Evolutionary conservation across 64 coral and sea anemone genomes (phyloP).

Genomic region (Trachythela sp.): DNA sequence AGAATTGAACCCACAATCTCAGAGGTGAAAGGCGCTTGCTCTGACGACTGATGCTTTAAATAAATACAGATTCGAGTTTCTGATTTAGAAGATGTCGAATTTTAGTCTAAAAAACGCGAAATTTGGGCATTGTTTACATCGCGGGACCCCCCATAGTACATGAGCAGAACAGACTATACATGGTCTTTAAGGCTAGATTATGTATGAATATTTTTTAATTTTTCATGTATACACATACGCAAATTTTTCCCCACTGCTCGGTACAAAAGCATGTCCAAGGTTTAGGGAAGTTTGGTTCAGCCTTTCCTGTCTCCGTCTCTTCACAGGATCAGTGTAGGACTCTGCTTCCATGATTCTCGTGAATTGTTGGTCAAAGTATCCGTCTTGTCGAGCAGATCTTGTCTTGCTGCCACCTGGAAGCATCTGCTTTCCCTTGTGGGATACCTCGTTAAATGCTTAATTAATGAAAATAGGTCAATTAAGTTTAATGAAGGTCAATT

Average conservation of each 20-base stretch:
- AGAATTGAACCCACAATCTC: no score
- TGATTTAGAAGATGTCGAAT: no score
- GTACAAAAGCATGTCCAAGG: constrained; percentile 97
- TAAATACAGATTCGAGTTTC: no score
- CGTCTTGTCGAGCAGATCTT: constrained; percentile 64
- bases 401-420: constrained; percentile 90
- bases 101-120: no score
- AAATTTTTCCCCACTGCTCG: constrained; percentile 80
- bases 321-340: constrained; percentile 74
- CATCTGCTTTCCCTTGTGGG: constrained; percentile 97
- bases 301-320: constrained; percentile 66
- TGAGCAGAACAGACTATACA: no score
- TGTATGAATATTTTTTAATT: not conserved
- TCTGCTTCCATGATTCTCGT: constrained; percentile 89
- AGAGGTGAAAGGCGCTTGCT: no score
- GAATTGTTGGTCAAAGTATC: constrained; percentile 96
- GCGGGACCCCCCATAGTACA: no score
- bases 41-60: no score
- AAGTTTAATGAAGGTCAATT: not conserved
- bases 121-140: no score
- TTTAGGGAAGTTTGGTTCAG: constrained; percentile 71
- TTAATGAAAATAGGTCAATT: not conserved
- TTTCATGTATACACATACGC: constrained; percentile 55
- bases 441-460: constrained; percentile 78
- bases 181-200: no score